Evolutionary conservation across 2,797 vertebrate genomes (phyloP).

Genomic region (Synanceia verrucosa): DNA sequence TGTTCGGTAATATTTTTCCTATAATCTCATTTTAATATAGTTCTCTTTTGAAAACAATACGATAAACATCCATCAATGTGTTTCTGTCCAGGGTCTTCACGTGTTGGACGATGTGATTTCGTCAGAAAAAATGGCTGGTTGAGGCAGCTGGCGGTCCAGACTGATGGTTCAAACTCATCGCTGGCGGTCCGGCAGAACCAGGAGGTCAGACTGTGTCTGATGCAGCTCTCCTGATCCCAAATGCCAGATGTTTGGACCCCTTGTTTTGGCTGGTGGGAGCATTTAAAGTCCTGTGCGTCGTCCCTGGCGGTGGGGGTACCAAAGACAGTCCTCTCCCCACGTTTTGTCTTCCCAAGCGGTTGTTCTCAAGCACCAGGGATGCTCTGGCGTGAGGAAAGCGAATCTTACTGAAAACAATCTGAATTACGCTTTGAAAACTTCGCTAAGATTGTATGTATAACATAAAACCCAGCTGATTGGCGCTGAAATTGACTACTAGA

Average conservation of each 20-base stretch:
- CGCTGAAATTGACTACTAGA: slow-evolving; percentile 42
- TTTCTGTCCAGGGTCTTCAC: slow-evolving; percentile 72
- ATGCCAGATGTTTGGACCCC: slow-evolving; percentile 54
- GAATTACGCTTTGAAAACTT: slow-evolving; percentile 23
- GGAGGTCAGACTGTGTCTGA: slow-evolving; percentile 21
- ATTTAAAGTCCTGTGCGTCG: background rate
- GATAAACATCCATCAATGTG: slow-evolving; percentile 68
- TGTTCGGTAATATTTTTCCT: slow-evolving; percentile 79
- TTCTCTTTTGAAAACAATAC: slow-evolving; percentile 69
- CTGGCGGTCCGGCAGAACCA: slow-evolving; percentile 51
- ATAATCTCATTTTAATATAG: slow-evolving; percentile 80
- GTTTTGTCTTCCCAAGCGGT: slow-evolving; percentile 1
- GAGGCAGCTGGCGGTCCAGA: slow-evolving; percentile 67
- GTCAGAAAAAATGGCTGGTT: slow-evolving; percentile 48
- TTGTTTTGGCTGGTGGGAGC: slow-evolving; percentile 33
- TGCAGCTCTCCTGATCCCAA: slow-evolving; percentile 59
- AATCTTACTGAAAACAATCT: slow-evolving; percentile 2
- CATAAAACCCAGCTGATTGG: slow-evolving; percentile 57
- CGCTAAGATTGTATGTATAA: slow-evolving; percentile 56
- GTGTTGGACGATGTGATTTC: slow-evolving; percentile 24
- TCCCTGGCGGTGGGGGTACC: slow-evolving; percentile 2
- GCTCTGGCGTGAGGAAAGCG: slow-evolving; percentile 39
- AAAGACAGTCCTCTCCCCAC: slow-evolving; percentile 54
- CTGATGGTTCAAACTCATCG: slow-evolving; percentile 64
- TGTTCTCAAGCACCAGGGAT: slow-evolving; percentile 53